Conservation (phyloP, 1,140 invertebrate genomes). For the Bathynomus jamesi region DNA sequence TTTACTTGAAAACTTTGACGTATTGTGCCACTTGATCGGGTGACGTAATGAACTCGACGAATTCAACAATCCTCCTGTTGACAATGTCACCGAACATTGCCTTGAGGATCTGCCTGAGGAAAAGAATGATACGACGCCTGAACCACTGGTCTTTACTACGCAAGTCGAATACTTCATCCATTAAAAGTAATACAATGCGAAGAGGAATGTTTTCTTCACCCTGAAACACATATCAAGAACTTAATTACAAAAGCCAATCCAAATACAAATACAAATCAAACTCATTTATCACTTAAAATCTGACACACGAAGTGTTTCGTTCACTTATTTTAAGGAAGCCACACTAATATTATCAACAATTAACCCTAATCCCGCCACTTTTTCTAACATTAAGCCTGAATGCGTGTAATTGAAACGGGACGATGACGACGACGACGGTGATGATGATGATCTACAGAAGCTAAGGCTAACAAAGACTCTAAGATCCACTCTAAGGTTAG, state of each 20-base stretch:
- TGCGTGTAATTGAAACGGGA: no score
- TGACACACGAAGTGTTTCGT: neutral
- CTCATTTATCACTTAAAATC: neutral
- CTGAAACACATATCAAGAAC: conserved; percentile 2
- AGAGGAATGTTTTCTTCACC: conserved; percentile 73
- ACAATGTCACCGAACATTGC: conserved; percentile 65
- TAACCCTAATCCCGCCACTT: no score
- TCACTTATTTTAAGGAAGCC: no score
- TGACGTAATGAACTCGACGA: conserved; percentile 79
- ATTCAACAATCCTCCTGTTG: conserved; percentile 81
- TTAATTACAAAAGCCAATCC: neutral
- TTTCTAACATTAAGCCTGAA: no score
- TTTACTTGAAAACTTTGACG: conserved; percentile 67
- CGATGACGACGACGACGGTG: no score
- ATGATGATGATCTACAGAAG: no score
- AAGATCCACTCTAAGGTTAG: no score
- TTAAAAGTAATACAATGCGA: conserved; percentile 70
- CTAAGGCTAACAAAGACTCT: no score
- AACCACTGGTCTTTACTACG: conserved; percentile 82
- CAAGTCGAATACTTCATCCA: conserved; percentile 88
- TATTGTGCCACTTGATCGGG: conserved; percentile 76
- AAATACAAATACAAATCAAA: neutral
- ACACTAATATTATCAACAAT: no score
- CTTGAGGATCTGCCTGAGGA: conserved; percentile 67
- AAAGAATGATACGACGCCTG: conserved; percentile 65